These are phyloP conservation scores for Itoplectis maculator DNA, from an alignment of 2,888 invertebrate genomes.

Conservation along the genomic window DNA sequence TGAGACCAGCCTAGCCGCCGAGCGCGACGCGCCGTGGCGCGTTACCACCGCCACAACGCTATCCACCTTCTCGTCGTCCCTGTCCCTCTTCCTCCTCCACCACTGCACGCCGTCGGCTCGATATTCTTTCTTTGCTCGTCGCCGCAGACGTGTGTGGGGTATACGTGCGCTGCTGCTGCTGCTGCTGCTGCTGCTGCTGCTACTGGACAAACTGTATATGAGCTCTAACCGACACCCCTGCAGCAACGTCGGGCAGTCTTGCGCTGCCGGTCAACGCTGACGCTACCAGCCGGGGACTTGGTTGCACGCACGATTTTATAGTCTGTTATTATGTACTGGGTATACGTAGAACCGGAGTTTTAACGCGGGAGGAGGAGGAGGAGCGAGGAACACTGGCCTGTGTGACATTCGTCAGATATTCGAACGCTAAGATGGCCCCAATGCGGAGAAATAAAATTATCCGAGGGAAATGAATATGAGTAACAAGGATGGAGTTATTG, in stretches of 20 bases:
- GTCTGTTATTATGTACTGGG: neutral
- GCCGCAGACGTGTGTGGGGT: neutral
- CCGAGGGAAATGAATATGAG: neutral
- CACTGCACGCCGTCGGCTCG: constrained; percentile 46
- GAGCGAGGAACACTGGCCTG: no score
- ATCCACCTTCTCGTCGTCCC: constrained; percentile 26
- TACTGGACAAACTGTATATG: constrained; percentile 24
- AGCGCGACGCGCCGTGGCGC: constrained; percentile 35
- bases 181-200: no score
- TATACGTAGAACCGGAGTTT: no score
- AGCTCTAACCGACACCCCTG: constrained; percentile 5
- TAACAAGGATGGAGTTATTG: neutral
- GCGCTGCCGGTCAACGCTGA: constrained; percentile 8
- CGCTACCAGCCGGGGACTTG: constrained; percentile 1
- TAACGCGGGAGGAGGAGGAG: no score
- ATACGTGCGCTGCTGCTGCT: neutral
- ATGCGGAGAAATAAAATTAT: neutral
- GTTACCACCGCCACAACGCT: constrained; percentile 42
- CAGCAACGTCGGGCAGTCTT: constrained; percentile 22
- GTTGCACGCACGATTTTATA: no score
- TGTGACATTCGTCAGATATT: no score
- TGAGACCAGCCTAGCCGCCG: constrained; percentile 1
- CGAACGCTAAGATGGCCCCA: no score
- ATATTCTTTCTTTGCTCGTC: constrained; percentile 43
- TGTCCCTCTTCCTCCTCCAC: constrained; percentile 47